A percentile compares a stretch with the other conserved stretches of the same genome.
These are phyloP conservation scores for Saccopteryx leptura DNA, from an alignment of 2,113 vertebrate genomes.

Conservation along the genomic window DNA sequence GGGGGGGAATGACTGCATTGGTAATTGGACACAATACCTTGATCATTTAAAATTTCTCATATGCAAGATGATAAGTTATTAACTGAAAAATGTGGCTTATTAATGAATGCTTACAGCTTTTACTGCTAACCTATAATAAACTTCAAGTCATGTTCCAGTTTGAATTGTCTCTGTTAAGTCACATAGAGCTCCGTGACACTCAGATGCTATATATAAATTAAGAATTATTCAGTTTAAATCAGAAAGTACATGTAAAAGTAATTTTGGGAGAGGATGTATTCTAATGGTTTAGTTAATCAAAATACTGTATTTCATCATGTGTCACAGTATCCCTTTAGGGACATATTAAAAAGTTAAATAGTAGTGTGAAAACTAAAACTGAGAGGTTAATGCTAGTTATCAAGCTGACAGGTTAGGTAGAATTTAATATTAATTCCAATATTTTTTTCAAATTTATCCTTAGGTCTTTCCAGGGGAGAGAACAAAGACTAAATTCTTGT, in stretches of 20 bases:
- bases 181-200: not conserved
- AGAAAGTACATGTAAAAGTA: not conserved
- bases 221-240: not conserved
- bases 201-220: not conserved
- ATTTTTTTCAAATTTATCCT: conserved; percentile 40
- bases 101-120: conserved; percentile 14
- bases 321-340: not conserved
- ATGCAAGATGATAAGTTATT: not conserved
- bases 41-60: not conserved
- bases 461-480: not conserved
- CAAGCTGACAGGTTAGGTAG: not conserved
- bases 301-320: not conserved
- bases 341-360: not conserved
- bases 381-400: not conserved
- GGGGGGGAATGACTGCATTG: not conserved
- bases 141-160: not conserved
- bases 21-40: not conserved
- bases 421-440: conserved; percentile 1
- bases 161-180: not conserved
- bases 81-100: conserved; percentile 9
- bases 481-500: conserved; percentile 34
- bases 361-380: not conserved
- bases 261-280: not conserved
- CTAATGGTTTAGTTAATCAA: not conserved
- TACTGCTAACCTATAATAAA: not conserved